These are phyloP conservation scores for Xerus inauris DNA, from an alignment of 2,113 vertebrate species.

Conservation along the genomic window DNA sequence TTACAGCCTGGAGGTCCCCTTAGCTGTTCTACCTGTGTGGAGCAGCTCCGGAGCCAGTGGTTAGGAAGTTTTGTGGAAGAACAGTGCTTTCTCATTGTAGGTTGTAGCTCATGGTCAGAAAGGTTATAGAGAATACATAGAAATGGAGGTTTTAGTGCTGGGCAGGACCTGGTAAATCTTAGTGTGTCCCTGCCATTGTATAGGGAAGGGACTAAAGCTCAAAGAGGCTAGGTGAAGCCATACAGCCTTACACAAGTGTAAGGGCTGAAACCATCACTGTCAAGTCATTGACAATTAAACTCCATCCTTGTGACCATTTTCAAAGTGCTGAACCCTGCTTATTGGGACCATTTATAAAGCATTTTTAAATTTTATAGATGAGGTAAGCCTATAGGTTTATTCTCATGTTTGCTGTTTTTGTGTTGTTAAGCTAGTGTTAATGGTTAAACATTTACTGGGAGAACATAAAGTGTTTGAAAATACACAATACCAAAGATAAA, in stretches of 20 bases:
- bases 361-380: background rate
- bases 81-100: background rate
- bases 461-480: constrained; percentile 26
- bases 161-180: background rate
- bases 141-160: background rate
- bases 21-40: background rate
- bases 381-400: background rate
- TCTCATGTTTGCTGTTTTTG: background rate
- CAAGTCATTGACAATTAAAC: background rate
- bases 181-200: background rate
- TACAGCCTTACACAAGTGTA: background rate
- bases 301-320: background rate
- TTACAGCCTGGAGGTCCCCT: background rate
- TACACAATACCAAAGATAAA: background rate
- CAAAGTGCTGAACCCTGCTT: background rate
- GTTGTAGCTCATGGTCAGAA: background rate
- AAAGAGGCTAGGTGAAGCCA: background rate
- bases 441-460: background rate
- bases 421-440: background rate
- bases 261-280: background rate
- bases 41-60: background rate
- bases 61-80: background rate
- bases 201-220: background rate
- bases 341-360: background rate
- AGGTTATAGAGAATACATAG: background rate